These are phyloP conservation scores for Lacanobia wlatinum DNA, from an alignment of 2,888 invertebrate genomes.

Conservation along the genomic window DNA sequence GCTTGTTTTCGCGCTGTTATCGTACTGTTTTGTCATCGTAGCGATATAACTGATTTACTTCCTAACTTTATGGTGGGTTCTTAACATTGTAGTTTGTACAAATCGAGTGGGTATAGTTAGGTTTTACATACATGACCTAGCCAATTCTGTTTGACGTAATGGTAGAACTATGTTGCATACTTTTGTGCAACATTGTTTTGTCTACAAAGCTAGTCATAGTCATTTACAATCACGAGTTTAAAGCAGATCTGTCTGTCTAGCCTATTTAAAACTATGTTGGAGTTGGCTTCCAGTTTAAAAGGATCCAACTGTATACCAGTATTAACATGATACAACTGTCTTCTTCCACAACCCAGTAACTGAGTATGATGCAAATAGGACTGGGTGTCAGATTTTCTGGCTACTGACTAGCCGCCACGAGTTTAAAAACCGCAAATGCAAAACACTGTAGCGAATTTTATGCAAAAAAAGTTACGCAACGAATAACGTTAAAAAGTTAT, in stretches of 20 bases:
- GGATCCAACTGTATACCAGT: too few species aligned
- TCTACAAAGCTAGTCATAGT: not conserved
- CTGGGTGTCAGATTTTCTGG: too few species aligned
- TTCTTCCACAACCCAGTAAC: too few species aligned
- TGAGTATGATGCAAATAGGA: too few species aligned
- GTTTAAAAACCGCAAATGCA: not conserved
- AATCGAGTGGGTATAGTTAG: constrained; percentile 15
- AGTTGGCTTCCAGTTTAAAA: too few species aligned
- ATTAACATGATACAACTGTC: too few species aligned
- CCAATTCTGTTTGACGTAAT: constrained; percentile 19
- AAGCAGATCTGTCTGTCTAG: not conserved
- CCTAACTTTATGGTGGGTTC: constrained; percentile 53
- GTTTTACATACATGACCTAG: constrained; percentile 52
- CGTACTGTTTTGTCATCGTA: constrained; percentile 69
- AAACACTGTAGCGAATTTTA: constrained; percentile 26
- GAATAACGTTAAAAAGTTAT: constrained; percentile 48
- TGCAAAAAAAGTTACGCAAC: constrained; percentile 53
- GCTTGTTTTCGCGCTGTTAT: constrained; percentile 74
- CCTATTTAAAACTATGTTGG: too few species aligned
- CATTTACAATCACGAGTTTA: not conserved
- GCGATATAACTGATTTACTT: constrained; percentile 72
- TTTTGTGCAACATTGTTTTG: constrained; percentile 20
- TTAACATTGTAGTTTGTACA: constrained; percentile 5
- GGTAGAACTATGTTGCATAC: constrained; percentile 21
- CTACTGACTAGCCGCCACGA: too few species aligned